Evolutionary conservation across 2,113 vertebrate species (phyloP), one percentile per base, ranked within the genome.

Genomic region (Phrynocephalus versicolor): DNA sequence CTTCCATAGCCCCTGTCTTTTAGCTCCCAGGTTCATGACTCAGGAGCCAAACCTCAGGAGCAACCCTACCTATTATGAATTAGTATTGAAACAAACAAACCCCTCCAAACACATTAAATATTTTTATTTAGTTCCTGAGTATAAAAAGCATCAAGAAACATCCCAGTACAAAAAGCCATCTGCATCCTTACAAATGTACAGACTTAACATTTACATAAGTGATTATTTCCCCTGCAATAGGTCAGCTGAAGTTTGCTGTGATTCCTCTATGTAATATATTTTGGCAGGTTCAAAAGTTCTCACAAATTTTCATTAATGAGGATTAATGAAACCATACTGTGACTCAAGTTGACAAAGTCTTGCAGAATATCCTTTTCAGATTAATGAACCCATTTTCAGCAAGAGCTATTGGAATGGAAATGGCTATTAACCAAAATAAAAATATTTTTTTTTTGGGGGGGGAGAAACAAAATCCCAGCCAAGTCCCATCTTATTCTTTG

Each of bases 71-170:
- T 27, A 37, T 35, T 23, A 62, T 14, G 25, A 67, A 5, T 1
- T 33, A n/a, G n/a, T n/a, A 7, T 14, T 45, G 86, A 81, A 86
- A 79, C 91, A 87, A 3, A 39, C 18, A 18, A n/a, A 84, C 2
- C 45, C 45, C 5, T 23, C 23, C 64, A 6, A n/a, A 25, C 1
- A 5, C 45, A 81, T 0, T 3, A 41, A 87, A 16, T 7, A 87
- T 88, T 88, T 92, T 94, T 94, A 94, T 95, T 96, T 89, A 92
- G 94, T 92, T 94, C 93, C 93, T 94, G 93, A 96, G 94, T 90
- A 90, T n/a, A 74, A 71, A 93, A 91, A 94, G 82, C 90, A 89
- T 92, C 84, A 90, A 82, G 83, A 88, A 93, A 93, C 74, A 89
- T 88, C 85, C 88, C 89, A 88, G 65, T 75, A 88, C 55, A 67